Evolutionary conservation across 2,113 vertebrate genomes (phyloP).

Genomic region (Haplotaxodon microlepis): DNA sequence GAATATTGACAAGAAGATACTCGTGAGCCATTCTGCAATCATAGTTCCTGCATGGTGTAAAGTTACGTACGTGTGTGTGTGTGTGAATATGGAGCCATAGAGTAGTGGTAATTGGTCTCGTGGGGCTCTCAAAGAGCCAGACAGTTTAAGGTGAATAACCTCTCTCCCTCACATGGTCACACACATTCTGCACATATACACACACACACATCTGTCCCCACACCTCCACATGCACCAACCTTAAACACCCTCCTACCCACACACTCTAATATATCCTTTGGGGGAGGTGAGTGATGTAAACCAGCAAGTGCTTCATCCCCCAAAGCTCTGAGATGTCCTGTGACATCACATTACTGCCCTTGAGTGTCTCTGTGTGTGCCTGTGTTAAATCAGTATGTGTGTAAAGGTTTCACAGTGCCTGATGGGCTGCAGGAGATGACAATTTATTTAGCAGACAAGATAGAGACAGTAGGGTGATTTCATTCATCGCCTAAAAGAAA

Average conservation of each 20-base stretch:
- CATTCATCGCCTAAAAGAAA: slow-evolving; percentile 1
- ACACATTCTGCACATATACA: background rate
- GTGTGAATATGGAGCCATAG: background rate
- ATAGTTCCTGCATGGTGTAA: slow-evolving; percentile 8
- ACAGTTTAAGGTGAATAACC: slow-evolving; percentile 26
- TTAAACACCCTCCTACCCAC: background rate
- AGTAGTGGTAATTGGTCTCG: slow-evolving; percentile 49
- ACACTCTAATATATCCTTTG: slow-evolving; percentile 6
- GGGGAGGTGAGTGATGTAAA: slow-evolving; percentile 41
- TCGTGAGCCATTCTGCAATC: slow-evolving; percentile 19
- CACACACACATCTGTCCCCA: background rate
- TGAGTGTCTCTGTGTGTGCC: background rate
- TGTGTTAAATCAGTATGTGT: background rate
- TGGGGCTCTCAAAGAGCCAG: slow-evolving; percentile 28
- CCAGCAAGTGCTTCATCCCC: background rate
- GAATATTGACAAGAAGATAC: slow-evolving; percentile 9
- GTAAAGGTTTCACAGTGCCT: background rate
- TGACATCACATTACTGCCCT: slow-evolving; percentile 32
- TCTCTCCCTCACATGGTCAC: background rate
- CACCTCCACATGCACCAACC: background rate
- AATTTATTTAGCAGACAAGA: background rate
- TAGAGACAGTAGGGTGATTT: background rate
- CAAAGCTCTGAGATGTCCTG: slow-evolving; percentile 20
- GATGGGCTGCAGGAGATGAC: background rate
- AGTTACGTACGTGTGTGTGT: background rate